phyloP scores from a whole-genome alignment of 2,888 invertebrate species.

The Salticus scenicus region DNA sequence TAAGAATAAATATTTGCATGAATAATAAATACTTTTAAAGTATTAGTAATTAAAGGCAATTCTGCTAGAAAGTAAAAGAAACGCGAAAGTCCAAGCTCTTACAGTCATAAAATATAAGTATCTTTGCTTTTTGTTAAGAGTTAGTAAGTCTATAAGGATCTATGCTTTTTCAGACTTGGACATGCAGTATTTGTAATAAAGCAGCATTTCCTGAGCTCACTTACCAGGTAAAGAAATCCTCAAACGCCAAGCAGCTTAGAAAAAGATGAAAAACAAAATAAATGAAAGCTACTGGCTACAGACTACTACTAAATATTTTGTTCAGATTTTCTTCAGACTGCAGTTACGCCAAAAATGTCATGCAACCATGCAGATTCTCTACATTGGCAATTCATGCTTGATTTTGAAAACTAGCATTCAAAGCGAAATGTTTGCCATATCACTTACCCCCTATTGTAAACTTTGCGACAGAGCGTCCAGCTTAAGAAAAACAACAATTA shows the following conservation, averaged over 20 bases:
- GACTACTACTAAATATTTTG: not conserved
- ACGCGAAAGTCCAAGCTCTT: no score
- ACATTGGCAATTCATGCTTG: not conserved
- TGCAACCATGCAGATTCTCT: not conserved
- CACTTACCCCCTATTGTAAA: slow-evolving; percentile 61
- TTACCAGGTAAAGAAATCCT: slow-evolving; percentile 57
- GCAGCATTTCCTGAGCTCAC: slow-evolving; percentile 15
- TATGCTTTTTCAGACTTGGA: no score
- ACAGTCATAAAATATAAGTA: no score
- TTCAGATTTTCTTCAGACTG: not conserved
- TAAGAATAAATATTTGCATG: no score
- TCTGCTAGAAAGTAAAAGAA: no score
- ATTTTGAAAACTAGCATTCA: not conserved
- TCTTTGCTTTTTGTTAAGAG: no score
- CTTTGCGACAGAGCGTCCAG: slow-evolving; percentile 57
- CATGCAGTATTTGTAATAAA: no score
- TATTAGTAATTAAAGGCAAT: no score
- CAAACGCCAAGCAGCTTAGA: slow-evolving; percentile 55
- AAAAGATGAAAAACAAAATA: slow-evolving; percentile 11
- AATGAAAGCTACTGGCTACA: not conserved
- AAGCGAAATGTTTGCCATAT: not conserved
- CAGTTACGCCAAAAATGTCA: not conserved
- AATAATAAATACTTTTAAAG: no score
- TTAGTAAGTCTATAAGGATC: no score
- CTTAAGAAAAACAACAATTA: slow-evolving; percentile 34